Base-by-base conservation (phyloP, 53 echinoderm and acorn worm species). In the Actinopyga echinites region DNA sequence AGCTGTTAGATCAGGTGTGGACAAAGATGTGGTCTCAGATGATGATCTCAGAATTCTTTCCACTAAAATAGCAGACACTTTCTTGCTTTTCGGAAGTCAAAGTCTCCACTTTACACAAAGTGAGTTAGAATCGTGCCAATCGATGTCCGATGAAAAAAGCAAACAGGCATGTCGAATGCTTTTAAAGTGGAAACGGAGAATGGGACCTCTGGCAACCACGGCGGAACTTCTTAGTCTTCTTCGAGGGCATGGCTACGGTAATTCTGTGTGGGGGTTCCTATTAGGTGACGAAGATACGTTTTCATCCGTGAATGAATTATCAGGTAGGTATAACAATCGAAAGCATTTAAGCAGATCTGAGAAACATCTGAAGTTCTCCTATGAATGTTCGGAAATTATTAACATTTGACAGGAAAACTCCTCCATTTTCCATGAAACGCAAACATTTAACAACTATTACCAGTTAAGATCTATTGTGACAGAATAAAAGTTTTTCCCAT, bases 111-210 rank as follows among this genome's bases (percentile, higher is more conserved):
- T 75, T 49, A 75, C 75, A 11, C 29, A 43, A 25, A 75, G 7
- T 0, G 75, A 75, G 25, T 43, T 75, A 10, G 44, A 75, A 44
- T 45, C 20, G 28, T 75, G 44, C 26, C 28, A 30, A 22, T 19
- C 12, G 24, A 24, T 25, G 52, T 42, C 75, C 0, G 53, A 75
- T 12, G 44, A 45, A 15, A 8, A 29, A 45, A 36, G 45, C 54
- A 42, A 75, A 30, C 75, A 75, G 43, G 75, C 75, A 75, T 28
- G n/a, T 49, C 44, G 49, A 49, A 75, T 75, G 75, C 75, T 75
- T 52, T 30, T 44, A 23, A 75, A 75, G 42, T 75, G 75, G 75
- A 75, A 75, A 30, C 75, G 24, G 15, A 42, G 75, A n/a, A 15
- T 75, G 75, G 75, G 75, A 0, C 75, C 6, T 53, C 1, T 12